phyloP scores from a whole-genome alignment of 2,797 vertebrate species.

The Uromys caudimaculatus region DNA sequence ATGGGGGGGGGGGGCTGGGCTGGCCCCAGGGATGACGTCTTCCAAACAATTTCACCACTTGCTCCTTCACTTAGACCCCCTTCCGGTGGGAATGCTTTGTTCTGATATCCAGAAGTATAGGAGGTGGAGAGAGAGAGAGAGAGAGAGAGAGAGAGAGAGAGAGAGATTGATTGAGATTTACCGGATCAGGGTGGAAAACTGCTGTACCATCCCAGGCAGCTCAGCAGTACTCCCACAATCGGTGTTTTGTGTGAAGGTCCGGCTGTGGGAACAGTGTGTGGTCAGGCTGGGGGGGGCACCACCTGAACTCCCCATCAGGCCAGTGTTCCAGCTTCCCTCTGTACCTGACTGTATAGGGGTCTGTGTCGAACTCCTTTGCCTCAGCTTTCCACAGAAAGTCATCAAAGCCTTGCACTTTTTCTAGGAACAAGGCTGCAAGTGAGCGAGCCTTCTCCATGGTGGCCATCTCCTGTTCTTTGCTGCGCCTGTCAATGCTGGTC shows the following conservation, averaged over 20 bases:
- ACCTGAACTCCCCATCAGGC: accelerated
- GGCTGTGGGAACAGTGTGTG: slow-evolving; percentile 78
- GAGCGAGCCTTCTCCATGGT: slow-evolving; percentile 88
- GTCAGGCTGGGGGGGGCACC: neutral
- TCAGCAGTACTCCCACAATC: slow-evolving; percentile 79
- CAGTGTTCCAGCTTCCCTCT: neutral
- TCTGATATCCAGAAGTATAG: neutral
- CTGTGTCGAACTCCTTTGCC: neutral
- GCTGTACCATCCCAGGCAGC: slow-evolving; percentile 90
- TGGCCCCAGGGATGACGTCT: neutral
- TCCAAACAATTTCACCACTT: neutral
- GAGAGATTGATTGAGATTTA: slow-evolving; percentile 75
- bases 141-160: neutral
- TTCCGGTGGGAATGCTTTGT: neutral
- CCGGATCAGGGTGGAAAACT: slow-evolving; percentile 93
- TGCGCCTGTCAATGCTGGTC: slow-evolving; percentile 94
- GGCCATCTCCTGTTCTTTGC: slow-evolving; percentile 90
- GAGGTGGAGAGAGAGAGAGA: neutral
- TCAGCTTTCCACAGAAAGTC: slow-evolving; percentile 93
- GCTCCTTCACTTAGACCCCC: neutral
- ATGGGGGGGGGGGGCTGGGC: neutral
- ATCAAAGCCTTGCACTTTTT: slow-evolving; percentile 90
- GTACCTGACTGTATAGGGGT: slow-evolving; percentile 79
- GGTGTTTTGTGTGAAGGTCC: slow-evolving; percentile 78
- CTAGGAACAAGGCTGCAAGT: slow-evolving; percentile 91